phyloP scores from a whole-genome alignment of 53 echinoderm and acorn worm species.

The Pentamera pediparva region DNA sequence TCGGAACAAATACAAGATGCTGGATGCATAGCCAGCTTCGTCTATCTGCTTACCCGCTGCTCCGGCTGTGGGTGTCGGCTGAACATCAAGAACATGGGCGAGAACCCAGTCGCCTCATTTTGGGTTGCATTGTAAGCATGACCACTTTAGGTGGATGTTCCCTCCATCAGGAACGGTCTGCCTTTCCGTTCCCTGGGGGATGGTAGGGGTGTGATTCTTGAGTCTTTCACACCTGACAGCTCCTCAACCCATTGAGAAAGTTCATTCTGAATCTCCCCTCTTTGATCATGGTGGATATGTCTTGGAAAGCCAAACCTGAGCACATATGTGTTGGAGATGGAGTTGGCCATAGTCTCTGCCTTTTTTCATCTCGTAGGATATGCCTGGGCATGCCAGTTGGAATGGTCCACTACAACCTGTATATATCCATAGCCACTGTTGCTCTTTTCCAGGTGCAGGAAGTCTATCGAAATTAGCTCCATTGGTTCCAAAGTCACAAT shows the following conservation, averaged over 20 bases:
- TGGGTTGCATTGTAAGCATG: slow-evolving; percentile 26
- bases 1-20: too few relatives aligned
- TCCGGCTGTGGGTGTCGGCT: slow-evolving; percentile 4
- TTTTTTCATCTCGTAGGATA: slow-evolving; percentile 60
- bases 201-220: slow-evolving; percentile 51
- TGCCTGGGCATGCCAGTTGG: slow-evolving; percentile 49
- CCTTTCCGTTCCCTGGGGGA: slow-evolving; percentile 53
- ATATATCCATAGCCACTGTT: slow-evolving; percentile 40
- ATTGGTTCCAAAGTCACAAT: slow-evolving; percentile 34
- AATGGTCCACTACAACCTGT: slow-evolving; percentile 42
- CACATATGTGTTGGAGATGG: slow-evolving; percentile 56
- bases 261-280: slow-evolving; percentile 60
- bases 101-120: slow-evolving; percentile 26
- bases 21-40: too few relatives aligned
- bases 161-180: slow-evolving; percentile 48
- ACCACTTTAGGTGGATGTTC: slow-evolving; percentile 42
- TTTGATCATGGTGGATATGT: slow-evolving; percentile 60
- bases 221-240: slow-evolving; percentile 28
- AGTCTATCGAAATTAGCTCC: slow-evolving; percentile 30
- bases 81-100: slow-evolving; percentile 20
- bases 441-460: slow-evolving; percentile 39
- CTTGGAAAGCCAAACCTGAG: slow-evolving; percentile 56
- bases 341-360: slow-evolving; percentile 55
- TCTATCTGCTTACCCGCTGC: too few relatives aligned
- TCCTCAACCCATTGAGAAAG: slow-evolving; percentile 39